These are phyloP conservation scores for Cyprinodon brontotheroides DNA, from an alignment of 2,113 vertebrate species.

Conservation along the genomic window DNA sequence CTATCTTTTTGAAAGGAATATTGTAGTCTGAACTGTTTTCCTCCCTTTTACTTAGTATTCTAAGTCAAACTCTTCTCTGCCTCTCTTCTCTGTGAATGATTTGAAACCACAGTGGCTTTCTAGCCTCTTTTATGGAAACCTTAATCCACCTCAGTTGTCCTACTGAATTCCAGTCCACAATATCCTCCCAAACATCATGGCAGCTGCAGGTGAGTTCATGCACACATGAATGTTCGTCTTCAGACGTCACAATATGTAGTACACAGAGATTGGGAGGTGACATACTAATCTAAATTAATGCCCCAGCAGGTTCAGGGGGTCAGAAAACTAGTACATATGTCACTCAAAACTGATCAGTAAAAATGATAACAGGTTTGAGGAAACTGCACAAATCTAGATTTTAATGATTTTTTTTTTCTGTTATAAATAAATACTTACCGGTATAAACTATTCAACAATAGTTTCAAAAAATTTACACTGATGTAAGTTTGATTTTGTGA, in stretches of 20 bases:
- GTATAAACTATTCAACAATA: background rate
- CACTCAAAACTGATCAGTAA: background rate
- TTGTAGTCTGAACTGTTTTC: background rate
- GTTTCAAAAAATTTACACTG: too few relatives aligned
- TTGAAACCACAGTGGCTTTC: constrained; percentile 17
- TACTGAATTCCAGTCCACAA: constrained; percentile 2
- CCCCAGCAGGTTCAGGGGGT: background rate
- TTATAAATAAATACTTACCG: background rate
- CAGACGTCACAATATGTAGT: constrained; percentile 9
- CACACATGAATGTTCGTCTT: constrained; percentile 2
- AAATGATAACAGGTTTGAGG: background rate
- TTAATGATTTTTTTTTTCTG: background rate
- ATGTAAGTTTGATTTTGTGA: too few relatives aligned
- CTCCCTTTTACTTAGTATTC: background rate
- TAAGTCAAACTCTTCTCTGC: background rate
- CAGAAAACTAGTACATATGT: background rate
- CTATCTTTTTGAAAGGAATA: background rate
- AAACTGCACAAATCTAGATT: background rate
- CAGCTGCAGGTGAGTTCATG: constrained; percentile 3
- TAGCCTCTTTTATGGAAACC: constrained; percentile 54
- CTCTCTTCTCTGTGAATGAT: constrained; percentile 27
- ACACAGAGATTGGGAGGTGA: background rate
- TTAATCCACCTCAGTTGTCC: constrained; percentile 37
- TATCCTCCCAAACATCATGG: constrained; percentile 19
- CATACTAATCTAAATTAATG: background rate